These are phyloP conservation scores for Ataeniobius toweri DNA, from an alignment of 2,797 vertebrate genomes.

Conservation along the genomic window DNA sequence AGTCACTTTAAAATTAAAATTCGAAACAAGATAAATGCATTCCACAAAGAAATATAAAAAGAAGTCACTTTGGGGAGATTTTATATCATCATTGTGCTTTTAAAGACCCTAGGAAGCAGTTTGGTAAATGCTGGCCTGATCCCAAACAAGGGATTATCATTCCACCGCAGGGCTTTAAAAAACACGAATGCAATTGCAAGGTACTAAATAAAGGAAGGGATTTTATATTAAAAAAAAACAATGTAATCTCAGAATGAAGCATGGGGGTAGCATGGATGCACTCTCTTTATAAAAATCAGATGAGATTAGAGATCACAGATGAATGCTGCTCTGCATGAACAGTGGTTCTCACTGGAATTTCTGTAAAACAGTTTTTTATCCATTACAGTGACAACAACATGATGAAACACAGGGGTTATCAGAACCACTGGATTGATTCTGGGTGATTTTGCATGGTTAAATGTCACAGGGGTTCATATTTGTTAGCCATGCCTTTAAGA, in stretches of 20 bases:
- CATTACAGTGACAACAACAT: background rate
- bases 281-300: slow-evolving; percentile 15
- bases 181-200: slow-evolving; percentile 32
- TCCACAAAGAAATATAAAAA: slow-evolving; percentile 3
- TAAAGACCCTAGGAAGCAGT: slow-evolving; percentile 27
- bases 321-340: slow-evolving; percentile 7
- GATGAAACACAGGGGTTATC: background rate
- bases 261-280: slow-evolving; percentile 4
- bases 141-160: slow-evolving; percentile 59
- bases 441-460: background rate
- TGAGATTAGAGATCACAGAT: slow-evolving; percentile 38
- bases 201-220: slow-evolving; percentile 17
- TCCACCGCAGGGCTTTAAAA: slow-evolving; percentile 37
- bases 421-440: background rate
- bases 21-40: background rate
- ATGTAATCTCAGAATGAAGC: slow-evolving; percentile 37
- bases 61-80: background rate
- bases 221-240: slow-evolving; percentile 28
- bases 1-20: background rate
- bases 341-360: background rate
- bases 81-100: slow-evolving; percentile 9
- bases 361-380: slow-evolving; percentile 2
- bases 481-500: background rate
- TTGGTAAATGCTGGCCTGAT: slow-evolving; percentile 34
- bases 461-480: background rate